These are phyloP conservation scores for Euplagia quadripunctaria DNA, from an alignment of 2,888 invertebrate species.

Conservation along the genomic window DNA sequence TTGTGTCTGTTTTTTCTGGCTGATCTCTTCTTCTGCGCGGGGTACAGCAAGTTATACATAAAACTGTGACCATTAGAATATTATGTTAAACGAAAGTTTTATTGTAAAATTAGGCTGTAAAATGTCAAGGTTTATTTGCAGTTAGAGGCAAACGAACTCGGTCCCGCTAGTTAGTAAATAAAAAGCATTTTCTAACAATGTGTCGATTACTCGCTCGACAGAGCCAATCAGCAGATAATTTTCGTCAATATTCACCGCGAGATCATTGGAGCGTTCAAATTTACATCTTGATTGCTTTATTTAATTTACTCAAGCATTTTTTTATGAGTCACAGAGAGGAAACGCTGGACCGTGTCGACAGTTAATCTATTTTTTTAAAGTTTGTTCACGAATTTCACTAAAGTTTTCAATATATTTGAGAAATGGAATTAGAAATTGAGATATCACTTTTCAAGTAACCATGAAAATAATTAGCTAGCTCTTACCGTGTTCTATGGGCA, in stretches of 20 bases:
- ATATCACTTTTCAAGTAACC: slow-evolving; percentile 20
- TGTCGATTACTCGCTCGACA: slow-evolving; percentile 70
- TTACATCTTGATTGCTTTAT: slow-evolving; percentile 78
- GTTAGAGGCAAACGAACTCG: slow-evolving; percentile 74
- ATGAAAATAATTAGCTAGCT: slow-evolving; percentile 28
- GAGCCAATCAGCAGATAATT: slow-evolving; percentile 68
- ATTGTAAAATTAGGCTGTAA: slow-evolving; percentile 55
- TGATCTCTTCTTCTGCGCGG: too few species aligned
- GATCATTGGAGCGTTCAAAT: slow-evolving; percentile 67
- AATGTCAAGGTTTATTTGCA: slow-evolving; percentile 65
- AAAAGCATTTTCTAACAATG: slow-evolving; percentile 70
- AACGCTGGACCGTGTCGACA: slow-evolving; percentile 55
- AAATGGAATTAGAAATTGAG: slow-evolving; percentile 34
- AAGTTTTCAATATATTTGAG: slow-evolving; percentile 41
- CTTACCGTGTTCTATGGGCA: slow-evolving; percentile 23
- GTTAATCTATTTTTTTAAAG: slow-evolving; percentile 62
- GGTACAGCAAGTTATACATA: neutral
- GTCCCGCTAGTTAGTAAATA: slow-evolving; percentile 72
- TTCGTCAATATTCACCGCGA: slow-evolving; percentile 66
- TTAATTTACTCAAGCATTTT: slow-evolving; percentile 76
- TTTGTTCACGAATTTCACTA: slow-evolving; percentile 54
- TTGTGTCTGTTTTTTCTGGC: too few species aligned
- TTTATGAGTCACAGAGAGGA: slow-evolving; percentile 53
- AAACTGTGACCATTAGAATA: slow-evolving; percentile 38
- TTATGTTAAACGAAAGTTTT: slow-evolving; percentile 54